These are phyloP conservation scores for Pimpla rufipes DNA, from an alignment of 2,888 invertebrate genomes.

Conservation along the genomic window DNA sequence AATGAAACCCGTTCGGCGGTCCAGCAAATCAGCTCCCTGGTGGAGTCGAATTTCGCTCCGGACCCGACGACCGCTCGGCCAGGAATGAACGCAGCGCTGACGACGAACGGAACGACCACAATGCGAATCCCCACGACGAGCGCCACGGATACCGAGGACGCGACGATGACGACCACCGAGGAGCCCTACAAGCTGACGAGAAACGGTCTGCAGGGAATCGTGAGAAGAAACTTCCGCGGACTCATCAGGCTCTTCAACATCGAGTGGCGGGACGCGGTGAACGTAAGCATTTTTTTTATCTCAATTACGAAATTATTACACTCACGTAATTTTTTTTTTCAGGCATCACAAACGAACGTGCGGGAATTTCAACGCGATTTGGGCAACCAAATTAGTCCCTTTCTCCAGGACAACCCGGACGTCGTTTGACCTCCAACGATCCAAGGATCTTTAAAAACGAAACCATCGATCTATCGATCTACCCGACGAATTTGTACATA, in stretches of 20 bases:
- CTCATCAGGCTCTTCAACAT: conserved; percentile 86
- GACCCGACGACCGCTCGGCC: conserved; percentile 70
- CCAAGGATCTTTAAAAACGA: too few species aligned
- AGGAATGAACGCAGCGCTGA: conserved; percentile 42
- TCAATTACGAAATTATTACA: conserved; percentile 5
- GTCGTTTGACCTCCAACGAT: conserved; percentile 71
- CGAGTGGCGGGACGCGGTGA: conserved; percentile 86
- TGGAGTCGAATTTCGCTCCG: conserved; percentile 76
- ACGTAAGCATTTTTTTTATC: conserved; percentile 80
- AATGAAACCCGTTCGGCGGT: conserved; percentile 86
- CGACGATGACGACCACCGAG: conserved; percentile 80
- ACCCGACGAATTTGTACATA: conserved; percentile 54
- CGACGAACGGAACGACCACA: conserved; percentile 32
- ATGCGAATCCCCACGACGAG: conserved; percentile 14
- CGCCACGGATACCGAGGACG: conserved; percentile 68
- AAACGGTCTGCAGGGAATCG: conserved; percentile 83
- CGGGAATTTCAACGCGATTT: conserved; percentile 80
- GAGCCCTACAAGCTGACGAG: conserved; percentile 84
- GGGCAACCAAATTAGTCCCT: conserved; percentile 79
- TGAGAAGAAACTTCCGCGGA: conserved; percentile 86
- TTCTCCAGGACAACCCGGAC: conserved; percentile 81
- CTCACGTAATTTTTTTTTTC: conserved; percentile 65
- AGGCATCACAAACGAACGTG: conserved; percentile 81
- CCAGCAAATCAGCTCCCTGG: conserved; percentile 83
- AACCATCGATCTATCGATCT: conserved; percentile 26